These are phyloP conservation scores for Carpatolechia fugitivella DNA, from an alignment of 2,888 invertebrate species.

Conservation along the genomic window DNA sequence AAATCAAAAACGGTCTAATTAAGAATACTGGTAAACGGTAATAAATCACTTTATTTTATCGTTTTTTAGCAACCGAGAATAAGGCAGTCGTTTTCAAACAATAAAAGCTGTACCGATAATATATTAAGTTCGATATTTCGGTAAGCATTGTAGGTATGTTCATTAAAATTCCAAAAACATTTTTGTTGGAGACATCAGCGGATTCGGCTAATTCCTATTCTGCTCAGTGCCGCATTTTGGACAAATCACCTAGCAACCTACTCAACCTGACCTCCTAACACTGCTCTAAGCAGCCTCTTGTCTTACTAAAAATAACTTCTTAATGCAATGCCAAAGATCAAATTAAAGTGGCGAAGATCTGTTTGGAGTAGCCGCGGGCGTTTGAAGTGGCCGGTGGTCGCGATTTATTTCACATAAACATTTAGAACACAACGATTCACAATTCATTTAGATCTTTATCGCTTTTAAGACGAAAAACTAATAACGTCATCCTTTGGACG, in stretches of 20 bases:
- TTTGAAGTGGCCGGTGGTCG: conserved; percentile 63
- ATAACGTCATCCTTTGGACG: conserved; percentile 51
- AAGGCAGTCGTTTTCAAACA: conserved; percentile 44
- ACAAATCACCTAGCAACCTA: conserved; percentile 43
- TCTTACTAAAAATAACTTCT: background rate
- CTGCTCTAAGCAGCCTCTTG: conserved; percentile 32
- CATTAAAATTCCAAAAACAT: conserved; percentile 68
- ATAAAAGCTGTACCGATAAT: conserved; percentile 69
- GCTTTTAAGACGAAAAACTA: conserved; percentile 65
- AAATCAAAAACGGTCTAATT: conserved; percentile 22
- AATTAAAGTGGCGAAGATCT: conserved; percentile 33
- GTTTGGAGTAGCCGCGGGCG: conserved; percentile 32
- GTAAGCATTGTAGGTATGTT: conserved; percentile 49
- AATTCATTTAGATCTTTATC: conserved; percentile 74
- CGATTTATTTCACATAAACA: conserved; percentile 70
- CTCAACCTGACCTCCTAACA: conserved; percentile 36
- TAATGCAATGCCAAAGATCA: conserved; percentile 34
- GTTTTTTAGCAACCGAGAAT: conserved; percentile 42
- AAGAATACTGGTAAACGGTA: conserved; percentile 31
- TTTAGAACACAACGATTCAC: conserved; percentile 57
- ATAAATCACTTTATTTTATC: conserved; percentile 44
- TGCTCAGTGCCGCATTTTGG: conserved; percentile 44
- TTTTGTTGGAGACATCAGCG: conserved; percentile 48
- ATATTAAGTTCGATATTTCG: conserved; percentile 63
- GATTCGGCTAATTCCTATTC: conserved; percentile 60